A percentile compares a stretch with the other conserved stretches of the same genome.
Conservation (phyloP, 2,888 invertebrate genomes). For the Esperia sulphurella region DNA sequence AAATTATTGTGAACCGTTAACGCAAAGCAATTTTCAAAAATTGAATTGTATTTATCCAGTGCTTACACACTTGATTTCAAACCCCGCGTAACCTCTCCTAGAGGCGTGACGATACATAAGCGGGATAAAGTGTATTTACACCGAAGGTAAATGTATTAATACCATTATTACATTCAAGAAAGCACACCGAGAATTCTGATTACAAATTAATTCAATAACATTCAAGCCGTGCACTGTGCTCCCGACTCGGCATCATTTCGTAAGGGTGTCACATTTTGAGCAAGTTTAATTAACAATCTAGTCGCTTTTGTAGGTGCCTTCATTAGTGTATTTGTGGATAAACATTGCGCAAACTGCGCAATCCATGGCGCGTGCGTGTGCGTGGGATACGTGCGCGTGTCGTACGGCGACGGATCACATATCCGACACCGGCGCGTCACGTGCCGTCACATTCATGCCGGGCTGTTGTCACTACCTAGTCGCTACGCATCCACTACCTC, state of each 20-base stretch:
- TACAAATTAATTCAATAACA: constrained; percentile 78
- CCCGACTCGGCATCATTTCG: constrained; percentile 68
- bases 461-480: constrained; percentile 32
- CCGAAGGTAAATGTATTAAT: constrained; percentile 48
- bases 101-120: constrained; percentile 21
- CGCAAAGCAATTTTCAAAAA: no score
- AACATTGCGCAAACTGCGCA: constrained; percentile 65
- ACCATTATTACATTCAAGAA: constrained; percentile 64
- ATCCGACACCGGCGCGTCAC: constrained; percentile 28
- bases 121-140: constrained; percentile 30
- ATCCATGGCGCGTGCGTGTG: constrained; percentile 48
- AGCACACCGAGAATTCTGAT: constrained; percentile 72
- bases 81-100: constrained; percentile 2
- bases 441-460: constrained; percentile 33
- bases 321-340: constrained; percentile 79
- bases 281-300: constrained; percentile 80
- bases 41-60: no score
- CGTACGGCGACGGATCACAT: constrained; percentile 12
- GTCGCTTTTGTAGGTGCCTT: constrained; percentile 78
- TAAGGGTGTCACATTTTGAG: constrained; percentile 79
- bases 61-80: not conserved
- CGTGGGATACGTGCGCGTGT: constrained; percentile 34
- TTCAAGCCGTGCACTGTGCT: constrained; percentile 73
- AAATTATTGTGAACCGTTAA: no score
- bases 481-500: constrained; percentile 16